phyloP scores from a whole-genome alignment of 2,797 vertebrate genomes.

The Buceros bicornis region DNA sequence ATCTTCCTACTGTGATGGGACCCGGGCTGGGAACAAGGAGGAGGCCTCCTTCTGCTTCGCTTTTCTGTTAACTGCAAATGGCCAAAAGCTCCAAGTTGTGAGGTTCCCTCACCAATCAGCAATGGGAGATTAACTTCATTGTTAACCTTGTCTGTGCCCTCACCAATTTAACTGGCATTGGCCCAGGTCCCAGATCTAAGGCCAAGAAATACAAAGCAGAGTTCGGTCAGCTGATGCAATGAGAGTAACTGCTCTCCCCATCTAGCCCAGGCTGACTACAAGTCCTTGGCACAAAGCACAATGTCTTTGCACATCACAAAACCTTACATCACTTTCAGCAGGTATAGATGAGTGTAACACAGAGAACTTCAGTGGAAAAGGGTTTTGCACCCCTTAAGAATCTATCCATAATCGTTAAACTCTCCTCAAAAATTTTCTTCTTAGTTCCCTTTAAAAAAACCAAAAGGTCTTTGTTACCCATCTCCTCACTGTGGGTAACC shows the following conservation, averaged over 20 bases:
- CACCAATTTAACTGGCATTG: conserved; percentile 47
- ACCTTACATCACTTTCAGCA: background rate
- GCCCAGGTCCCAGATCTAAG: conserved; percentile 32
- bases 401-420: background rate
- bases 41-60: background rate
- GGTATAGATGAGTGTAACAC: background rate
- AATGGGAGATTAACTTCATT: conserved; percentile 40
- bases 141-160: conserved; percentile 56
- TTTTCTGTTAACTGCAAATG: conserved; percentile 36
- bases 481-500: conserved; percentile 42
- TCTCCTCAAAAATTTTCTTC: background rate
- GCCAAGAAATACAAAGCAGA: background rate
- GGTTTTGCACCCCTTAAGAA: background rate
- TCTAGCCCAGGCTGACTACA: background rate
- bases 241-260: background rate
- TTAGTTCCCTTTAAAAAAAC: background rate
- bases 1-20: background rate
- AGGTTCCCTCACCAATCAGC: conserved; percentile 36
- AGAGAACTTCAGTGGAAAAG: background rate
- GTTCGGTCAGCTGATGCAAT: background rate
- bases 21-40: background rate
- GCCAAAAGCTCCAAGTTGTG: conserved; percentile 33
- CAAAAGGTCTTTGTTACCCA: background rate
- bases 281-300: background rate
- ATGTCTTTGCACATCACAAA: background rate